A percentile compares a stretch with the other conserved stretches of the same genome.
Evolutionary conservation across 2,797 vertebrate genomes (phyloP).

Genomic region (Apodemus agrarius): DNA sequence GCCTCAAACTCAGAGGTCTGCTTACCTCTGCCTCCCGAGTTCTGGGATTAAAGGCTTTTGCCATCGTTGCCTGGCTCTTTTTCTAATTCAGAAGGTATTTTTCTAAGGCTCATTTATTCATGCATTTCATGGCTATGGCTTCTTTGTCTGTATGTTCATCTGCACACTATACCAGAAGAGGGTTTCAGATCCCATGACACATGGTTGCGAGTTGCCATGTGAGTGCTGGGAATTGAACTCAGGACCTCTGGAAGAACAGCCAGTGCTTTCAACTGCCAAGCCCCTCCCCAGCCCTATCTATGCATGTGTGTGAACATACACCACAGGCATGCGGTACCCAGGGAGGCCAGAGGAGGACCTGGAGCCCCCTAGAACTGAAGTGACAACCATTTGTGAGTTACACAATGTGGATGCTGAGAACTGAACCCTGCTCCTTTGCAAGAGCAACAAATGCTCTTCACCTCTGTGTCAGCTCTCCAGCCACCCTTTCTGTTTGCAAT

Average conservation of each 20-base stretch:
- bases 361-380: not conserved
- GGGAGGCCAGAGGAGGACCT: not conserved
- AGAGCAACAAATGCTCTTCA: not conserved
- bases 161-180: not conserved
- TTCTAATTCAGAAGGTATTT: too few species aligned
- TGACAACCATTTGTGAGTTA: not conserved
- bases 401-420: not conserved
- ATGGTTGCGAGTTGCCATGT: not conserved
- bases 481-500: not conserved
- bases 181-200: not conserved
- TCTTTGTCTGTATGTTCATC: not conserved
- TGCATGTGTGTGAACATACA: not conserved
- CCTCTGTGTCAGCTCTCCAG: not conserved
- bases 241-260: not conserved
- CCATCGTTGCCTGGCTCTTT: too few species aligned
- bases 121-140: too few species aligned
- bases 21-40: too few species aligned
- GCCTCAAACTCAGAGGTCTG: too few species aligned
- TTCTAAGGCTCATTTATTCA: too few species aligned
- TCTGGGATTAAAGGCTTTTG: too few species aligned
- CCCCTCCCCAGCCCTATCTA: not conserved
- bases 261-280: not conserved
- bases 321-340: not conserved
- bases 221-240: not conserved
- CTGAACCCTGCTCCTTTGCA: not conserved